Evolutionary conservation across 92 coral and sea anemone genomes (phyloP).

Genomic region (Palythoa grandis): DNA sequence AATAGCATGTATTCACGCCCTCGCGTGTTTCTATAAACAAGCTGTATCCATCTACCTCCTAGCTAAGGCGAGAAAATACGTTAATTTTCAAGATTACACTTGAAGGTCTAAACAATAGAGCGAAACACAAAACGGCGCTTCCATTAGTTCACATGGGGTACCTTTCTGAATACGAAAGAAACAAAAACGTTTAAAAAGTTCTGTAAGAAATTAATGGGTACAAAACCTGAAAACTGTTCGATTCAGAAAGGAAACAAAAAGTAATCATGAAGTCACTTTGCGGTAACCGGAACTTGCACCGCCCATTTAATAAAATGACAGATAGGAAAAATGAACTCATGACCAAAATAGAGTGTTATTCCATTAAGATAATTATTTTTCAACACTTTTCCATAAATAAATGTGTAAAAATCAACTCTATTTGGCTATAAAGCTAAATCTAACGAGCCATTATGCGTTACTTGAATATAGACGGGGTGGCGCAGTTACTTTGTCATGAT

Average conservation of each 20-base stretch:
- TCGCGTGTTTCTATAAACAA: not conserved
- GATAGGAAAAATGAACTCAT: not conserved
- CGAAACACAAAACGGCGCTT: constrained; percentile 8
- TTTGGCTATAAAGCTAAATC: not conserved
- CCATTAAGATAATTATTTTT: not conserved
- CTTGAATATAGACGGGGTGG: too few species aligned
- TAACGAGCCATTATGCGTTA: not conserved
- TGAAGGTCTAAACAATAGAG: constrained; percentile 3
- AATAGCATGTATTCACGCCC: not conserved
- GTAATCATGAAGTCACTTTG: not conserved
- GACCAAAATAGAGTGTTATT: not conserved
- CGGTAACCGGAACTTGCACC: not conserved
- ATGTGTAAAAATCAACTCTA: not conserved
- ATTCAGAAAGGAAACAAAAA: not conserved
- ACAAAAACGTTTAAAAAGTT: not conserved
- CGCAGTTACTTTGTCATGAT: too few species aligned
- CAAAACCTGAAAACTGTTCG: not conserved
- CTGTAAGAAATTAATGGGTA: not conserved
- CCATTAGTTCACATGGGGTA: not conserved
- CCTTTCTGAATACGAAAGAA: not conserved
- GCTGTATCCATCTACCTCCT: not conserved
- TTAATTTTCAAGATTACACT: constrained; percentile 12
- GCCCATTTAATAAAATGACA: not conserved
- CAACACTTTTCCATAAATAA: not conserved
- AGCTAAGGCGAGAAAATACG: constrained; percentile 11